Conservation (phyloP, 1,140 invertebrate species). For the Sycophaga agraensis region DNA sequence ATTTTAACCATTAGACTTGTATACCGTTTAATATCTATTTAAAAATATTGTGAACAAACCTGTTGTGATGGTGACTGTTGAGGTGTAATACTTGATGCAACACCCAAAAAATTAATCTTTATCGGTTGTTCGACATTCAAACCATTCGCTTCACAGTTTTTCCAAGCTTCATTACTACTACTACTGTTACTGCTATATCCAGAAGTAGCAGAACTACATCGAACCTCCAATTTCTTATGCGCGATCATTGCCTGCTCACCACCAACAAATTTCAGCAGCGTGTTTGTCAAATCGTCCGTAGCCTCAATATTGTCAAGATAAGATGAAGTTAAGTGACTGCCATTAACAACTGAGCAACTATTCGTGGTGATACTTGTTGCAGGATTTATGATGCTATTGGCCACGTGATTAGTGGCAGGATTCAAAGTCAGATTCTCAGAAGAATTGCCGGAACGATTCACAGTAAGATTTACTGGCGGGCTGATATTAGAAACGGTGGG, state of each 20-base stretch:
- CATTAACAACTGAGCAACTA: background rate
- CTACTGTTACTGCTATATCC: conserved; percentile 1
- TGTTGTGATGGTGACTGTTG: background rate
- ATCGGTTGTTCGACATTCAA: background rate
- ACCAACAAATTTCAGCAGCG: conserved; percentile 7
- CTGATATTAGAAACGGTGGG: background rate
- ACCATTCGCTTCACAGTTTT: background rate
- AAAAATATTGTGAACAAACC: conserved; percentile 1
- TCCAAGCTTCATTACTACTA: background rate
- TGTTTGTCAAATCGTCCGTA: conserved; percentile 13
- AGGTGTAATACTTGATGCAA: background rate
- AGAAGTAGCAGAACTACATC: background rate
- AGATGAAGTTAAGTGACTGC: background rate
- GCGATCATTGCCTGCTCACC: background rate
- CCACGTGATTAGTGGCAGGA: no score
- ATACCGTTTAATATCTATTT: no score
- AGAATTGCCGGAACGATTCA: no score
- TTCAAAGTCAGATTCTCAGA: no score
- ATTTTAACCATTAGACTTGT: no score
- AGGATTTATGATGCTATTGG: no score
- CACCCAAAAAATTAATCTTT: background rate
- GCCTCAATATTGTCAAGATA: background rate
- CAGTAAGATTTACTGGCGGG: background rate
- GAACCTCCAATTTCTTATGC: background rate
- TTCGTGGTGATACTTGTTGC: background rate